phyloP scores from a whole-genome alignment of 1,140 invertebrate genomes.

The Microvelia longipes region DNA sequence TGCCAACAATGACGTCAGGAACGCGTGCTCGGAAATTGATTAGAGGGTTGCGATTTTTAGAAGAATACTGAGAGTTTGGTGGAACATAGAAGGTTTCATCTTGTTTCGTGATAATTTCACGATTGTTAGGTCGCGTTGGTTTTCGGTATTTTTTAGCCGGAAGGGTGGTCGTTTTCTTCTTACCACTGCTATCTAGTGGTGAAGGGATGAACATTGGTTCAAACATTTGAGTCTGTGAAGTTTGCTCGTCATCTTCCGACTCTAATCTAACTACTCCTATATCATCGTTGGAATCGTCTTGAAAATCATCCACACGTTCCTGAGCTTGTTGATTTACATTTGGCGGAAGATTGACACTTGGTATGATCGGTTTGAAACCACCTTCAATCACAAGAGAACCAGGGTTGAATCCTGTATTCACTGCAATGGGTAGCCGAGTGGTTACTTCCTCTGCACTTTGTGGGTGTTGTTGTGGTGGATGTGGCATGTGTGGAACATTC shows the following conservation, averaged over 20 bases:
- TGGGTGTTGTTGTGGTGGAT: background rate
- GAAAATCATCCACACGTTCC: conserved; percentile 35
- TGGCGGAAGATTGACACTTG: conserved; percentile 34
- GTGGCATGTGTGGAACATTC: background rate
- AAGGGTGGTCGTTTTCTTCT: conserved; percentile 14
- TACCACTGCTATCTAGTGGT: conserved; percentile 34
- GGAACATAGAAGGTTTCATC: conserved; percentile 6
- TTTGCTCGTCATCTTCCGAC: conserved; percentile 25
- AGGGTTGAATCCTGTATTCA: conserved; percentile 62
- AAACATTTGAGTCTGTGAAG: conserved; percentile 35
- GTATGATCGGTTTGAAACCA: conserved; percentile 66
- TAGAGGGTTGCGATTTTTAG: background rate
- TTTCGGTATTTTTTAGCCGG: conserved; percentile 13
- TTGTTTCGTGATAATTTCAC: conserved; percentile 9
- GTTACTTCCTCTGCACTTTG: conserved; percentile 11
- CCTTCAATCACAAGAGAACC: conserved; percentile 63
- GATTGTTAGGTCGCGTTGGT: conserved; percentile 6
- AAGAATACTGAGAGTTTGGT: background rate
- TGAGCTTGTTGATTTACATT: conserved; percentile 25
- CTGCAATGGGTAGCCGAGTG: conserved; percentile 25
- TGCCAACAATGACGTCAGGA: background rate
- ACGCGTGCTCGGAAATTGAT: background rate
- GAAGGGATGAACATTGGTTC: conserved; percentile 60
- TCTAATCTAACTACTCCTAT: conserved; percentile 15
- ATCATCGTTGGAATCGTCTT: conserved; percentile 31